These are phyloP conservation scores for Sarcophaga subvicina DNA, from an alignment of 2,888 invertebrate species.

Conservation along the genomic window DNA sequence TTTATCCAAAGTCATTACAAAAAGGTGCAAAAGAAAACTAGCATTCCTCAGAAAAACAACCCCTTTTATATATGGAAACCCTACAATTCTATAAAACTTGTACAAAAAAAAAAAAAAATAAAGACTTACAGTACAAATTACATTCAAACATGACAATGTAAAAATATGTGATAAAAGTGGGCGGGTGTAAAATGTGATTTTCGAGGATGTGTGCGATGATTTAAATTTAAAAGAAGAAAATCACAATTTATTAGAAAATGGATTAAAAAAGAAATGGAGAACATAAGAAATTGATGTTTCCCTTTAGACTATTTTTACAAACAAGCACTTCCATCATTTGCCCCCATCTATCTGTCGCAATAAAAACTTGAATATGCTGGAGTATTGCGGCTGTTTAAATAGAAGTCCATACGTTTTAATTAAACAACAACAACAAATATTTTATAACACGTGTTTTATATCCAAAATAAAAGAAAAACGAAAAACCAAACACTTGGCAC, in stretches of 20 bases:
- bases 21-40: no score
- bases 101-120: not conserved
- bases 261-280: no score
- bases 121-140: not conserved
- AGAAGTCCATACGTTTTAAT: constrained; percentile 29
- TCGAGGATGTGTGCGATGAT: not conserved
- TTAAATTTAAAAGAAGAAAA: no score
- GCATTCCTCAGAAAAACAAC: no score
- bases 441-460: constrained; percentile 44
- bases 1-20: no score
- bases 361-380: no score
- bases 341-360: no score
- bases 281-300: no score
- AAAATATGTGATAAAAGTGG: not conserved
- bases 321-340: no score
- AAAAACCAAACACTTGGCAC: not conserved
- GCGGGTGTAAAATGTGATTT: not conserved
- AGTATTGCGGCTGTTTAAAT: not conserved
- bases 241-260: no score
- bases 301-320: no score
- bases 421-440: not conserved
- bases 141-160: not conserved
- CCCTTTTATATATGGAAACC: not conserved
- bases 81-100: not conserved
- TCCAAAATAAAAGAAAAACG: not conserved